A percentile compares a stretch with the other conserved stretches of the same genome.
These are phyloP conservation scores for Cryptoprocta ferox DNA, from an alignment of 2,797 vertebrate genomes.

Conservation along the genomic window DNA sequence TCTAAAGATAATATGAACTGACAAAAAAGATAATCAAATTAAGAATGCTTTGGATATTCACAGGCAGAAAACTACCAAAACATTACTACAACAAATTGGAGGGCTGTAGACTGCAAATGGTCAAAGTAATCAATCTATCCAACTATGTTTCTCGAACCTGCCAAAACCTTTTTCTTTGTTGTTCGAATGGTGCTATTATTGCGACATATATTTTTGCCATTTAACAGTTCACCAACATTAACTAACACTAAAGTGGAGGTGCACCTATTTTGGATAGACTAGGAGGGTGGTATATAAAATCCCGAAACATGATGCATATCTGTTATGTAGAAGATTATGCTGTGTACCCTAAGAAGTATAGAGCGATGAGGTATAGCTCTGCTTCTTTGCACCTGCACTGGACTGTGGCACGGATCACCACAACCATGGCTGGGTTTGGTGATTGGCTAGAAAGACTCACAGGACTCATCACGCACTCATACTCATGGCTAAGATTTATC, in stretches of 20 bases:
- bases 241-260: not conserved
- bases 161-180: not conserved
- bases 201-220: not conserved
- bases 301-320: not conserved
- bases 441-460: not conserved
- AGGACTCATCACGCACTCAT: not conserved
- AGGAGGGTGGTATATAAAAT: not conserved
- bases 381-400: not conserved
- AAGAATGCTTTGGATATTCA: not conserved
- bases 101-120: not conserved
- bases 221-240: not conserved
- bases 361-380: not conserved
- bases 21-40: not conserved
- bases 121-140: not conserved
- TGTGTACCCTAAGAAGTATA: not conserved
- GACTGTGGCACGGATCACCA: not conserved
- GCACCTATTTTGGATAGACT: not conserved
- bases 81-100: not conserved
- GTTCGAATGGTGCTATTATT: not conserved
- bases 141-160: not conserved
- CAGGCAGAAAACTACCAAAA: not conserved
- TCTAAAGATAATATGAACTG: not conserved
- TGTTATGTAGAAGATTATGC: not conserved
- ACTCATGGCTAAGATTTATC: not conserved
- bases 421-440: not conserved